Percentiles rank a stretch among this genome's conserved stretches.
phyloP scores from a whole-genome alignment of 2,797 vertebrate genomes.

The Remorina albescens region DNA sequence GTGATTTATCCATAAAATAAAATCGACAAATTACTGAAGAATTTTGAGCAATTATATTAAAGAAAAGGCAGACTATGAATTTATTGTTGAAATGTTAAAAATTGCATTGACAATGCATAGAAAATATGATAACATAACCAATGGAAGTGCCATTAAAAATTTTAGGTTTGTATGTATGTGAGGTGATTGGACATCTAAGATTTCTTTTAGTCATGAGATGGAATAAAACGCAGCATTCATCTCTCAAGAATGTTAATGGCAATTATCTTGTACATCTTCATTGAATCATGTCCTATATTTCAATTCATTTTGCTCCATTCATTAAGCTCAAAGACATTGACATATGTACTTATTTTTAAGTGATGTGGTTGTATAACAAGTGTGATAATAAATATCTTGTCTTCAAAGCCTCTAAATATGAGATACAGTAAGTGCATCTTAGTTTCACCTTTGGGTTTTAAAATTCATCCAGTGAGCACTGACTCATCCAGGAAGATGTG shows the following conservation, averaged over 20 bases:
- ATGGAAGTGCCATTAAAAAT: background rate
- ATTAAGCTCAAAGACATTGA: background rate
- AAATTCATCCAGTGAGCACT: conserved; percentile 19
- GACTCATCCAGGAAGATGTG: conserved; percentile 42
- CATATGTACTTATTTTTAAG: background rate
- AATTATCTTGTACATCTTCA: background rate
- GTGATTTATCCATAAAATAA: background rate
- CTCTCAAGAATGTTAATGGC: background rate
- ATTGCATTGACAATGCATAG: background rate
- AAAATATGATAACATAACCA: background rate
- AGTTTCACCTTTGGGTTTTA: conserved; percentile 26
- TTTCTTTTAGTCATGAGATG: background rate
- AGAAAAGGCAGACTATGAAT: background rate
- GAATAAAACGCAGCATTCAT: background rate
- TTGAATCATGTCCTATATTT: background rate
- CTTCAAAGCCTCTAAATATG: background rate
- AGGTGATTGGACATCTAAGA: background rate
- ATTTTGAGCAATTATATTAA: too few relatives aligned
- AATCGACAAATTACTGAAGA: too few relatives aligned
- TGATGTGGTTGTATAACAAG: background rate
- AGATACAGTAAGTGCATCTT: background rate
- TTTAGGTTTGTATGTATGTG: background rate
- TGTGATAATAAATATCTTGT: background rate
- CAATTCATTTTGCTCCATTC: too few relatives aligned
- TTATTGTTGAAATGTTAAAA: background rate